Percentiles rank a stretch among this genome's conserved stretches.
Evolutionary conservation across 2,888 invertebrate genomes (phyloP).

Genomic region (Reticulitermes lucifugus): DNA sequence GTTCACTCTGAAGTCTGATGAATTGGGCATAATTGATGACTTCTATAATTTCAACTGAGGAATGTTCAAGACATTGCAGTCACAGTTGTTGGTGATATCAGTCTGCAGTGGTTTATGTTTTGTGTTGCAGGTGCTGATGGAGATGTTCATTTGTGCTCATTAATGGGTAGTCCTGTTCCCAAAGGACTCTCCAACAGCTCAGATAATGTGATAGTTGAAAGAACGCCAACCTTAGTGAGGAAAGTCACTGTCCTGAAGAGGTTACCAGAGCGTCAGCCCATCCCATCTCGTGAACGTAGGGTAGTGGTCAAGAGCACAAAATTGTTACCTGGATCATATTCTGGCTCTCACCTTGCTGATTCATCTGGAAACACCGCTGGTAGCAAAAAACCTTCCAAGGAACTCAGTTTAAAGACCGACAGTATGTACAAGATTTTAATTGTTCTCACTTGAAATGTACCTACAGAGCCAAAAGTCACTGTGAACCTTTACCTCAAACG

Average conservation of each 20-base stretch:
- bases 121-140: not conserved
- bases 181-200: not conserved
- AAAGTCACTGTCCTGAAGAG: constrained; percentile 3
- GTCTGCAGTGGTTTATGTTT: no score
- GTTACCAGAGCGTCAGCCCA: not conserved
- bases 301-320: constrained; percentile 19
- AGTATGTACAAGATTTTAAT: not conserved
- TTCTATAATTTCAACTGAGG: no score
- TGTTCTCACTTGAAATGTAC: no score
- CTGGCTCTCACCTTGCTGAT: not conserved
- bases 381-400: not conserved
- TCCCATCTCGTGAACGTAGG: constrained; percentile 2
- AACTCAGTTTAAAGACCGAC: not conserved
- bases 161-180: not conserved
- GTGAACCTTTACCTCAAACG: no score
- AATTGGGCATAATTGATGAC: no score
- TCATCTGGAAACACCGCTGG: no score
- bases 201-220: not conserved
- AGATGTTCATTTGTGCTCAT: not conserved
- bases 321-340: not conserved
- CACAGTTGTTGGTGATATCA: no score
- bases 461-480: no score
- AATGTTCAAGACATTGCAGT: no score
- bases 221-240: not conserved
- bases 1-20: no score